These are phyloP conservation scores for Pachydiplax longipennis DNA, from an alignment of 2,888 invertebrate genomes.

Conservation along the genomic window DNA sequence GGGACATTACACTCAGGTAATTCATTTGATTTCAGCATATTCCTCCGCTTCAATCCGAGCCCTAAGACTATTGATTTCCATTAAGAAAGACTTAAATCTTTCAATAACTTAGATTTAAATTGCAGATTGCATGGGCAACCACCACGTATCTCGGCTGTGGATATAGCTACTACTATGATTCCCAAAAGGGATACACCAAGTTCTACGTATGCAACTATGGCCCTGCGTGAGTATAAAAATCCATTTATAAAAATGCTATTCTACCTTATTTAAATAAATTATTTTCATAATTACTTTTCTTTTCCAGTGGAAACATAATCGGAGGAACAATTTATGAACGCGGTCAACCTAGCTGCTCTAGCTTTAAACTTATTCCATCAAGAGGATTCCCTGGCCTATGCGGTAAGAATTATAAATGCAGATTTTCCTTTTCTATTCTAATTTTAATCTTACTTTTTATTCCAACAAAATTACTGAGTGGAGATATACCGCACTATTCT, in stretches of 20 bases:
- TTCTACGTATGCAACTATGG: constrained; percentile 47
- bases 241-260: neutral
- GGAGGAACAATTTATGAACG: constrained; percentile 78
- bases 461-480: no score
- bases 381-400: constrained; percentile 79
- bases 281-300: neutral
- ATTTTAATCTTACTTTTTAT: no score
- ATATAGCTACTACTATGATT: constrained; percentile 25
- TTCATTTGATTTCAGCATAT: neutral
- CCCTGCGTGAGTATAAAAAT: constrained; percentile 46
- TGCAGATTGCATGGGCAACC: constrained; percentile 86
- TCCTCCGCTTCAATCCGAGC: neutral
- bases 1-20: constrained; percentile 85
- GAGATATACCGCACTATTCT: no score
- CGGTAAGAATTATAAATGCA: constrained; percentile 64
- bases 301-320: constrained; percentile 74
- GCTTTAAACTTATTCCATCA: constrained; percentile 74
- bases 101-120: constrained; percentile 48
- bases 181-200: constrained; percentile 46
- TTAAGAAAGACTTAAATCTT: neutral
- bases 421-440: no score
- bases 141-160: constrained; percentile 67
- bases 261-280: neutral
- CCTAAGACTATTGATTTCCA: neutral
- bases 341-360: constrained; percentile 76